Base-by-base conservation (phyloP, 2,888 invertebrate genomes). In the Troilus luridus region DNA sequence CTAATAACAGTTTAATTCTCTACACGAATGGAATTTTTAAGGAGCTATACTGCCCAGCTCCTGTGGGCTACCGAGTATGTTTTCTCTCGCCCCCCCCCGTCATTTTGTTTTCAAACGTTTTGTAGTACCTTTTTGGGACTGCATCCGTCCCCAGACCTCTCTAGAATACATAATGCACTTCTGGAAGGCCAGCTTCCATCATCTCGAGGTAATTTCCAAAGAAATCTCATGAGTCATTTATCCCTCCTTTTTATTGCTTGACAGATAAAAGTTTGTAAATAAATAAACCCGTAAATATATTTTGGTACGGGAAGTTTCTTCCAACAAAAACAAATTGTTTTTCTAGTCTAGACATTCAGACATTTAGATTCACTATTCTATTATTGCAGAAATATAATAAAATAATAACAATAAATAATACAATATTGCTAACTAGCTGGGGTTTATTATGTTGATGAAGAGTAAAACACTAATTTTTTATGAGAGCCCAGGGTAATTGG, bases 1-100 rank as follows among this genome's bases (percentile, higher is more conserved):
- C 85, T 85, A 85, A 56, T 85, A 85, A 85, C 85, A 56, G 56
- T 56, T 85, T 85, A 58, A 85, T 85, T 85, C 85, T 85, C 56
- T 12, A 56, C 85, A 85, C 85, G 54, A 41, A 56, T 85, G 56
- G 85, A 85, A 85, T 85, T 54, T 85, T 56, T 85, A 85, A 85
- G 85, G 19, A 58, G 85, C 0, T 54, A 41, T 6, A 0, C 14
- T 17, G 41, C 54, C 54, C 27, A 56, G 85, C 72, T 21, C 19
- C 11, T n/a, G 56, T 56, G n/a, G 56, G 56, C 56, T 54, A 85
- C 85, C 85, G 85, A 85, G 85, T 56, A 58, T 56, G 56, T 21
- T 19, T 9, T 54, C 2, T 7, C 54, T 81, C 19, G 8, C 3
- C 56, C n/a, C 14, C 19, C 19, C 3, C 56, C n/a, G 41, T 56